These are phyloP conservation scores for Callipepla squamata DNA, from an alignment of 2,113 vertebrate species.

Conservation along the genomic window DNA sequence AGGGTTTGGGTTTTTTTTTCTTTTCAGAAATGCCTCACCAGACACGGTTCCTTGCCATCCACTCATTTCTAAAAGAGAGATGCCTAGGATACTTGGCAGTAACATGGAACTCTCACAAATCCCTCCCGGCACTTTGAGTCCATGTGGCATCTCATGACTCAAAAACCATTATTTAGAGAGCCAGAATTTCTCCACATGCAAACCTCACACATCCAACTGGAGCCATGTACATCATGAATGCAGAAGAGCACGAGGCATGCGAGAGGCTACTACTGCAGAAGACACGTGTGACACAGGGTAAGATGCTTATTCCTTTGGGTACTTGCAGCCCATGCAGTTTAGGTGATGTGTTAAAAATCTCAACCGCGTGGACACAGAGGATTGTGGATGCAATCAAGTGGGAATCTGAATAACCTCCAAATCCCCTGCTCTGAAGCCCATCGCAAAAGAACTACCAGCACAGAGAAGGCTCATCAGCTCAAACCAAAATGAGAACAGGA, in stretches of 20 bases:
- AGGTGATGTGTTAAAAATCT: neutral
- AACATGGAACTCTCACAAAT: neutral
- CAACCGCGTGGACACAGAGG: neutral
- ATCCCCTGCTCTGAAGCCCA: neutral
- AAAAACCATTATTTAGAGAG: neutral
- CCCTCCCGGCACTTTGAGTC: neutral
- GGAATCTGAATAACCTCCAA: neutral
- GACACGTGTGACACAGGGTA: neutral
- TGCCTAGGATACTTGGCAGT: accelerated
- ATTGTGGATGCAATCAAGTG: neutral
- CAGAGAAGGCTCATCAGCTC: neutral
- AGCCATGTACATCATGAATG: accelerated
- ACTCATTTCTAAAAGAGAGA: neutral
- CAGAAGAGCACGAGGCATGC: neutral
- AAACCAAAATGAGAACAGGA: neutral
- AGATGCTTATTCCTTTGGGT: neutral
- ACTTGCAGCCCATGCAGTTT: too few relatives aligned
- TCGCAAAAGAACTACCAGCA: neutral
- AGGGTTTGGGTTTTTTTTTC: neutral
- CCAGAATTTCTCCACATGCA: accelerated
- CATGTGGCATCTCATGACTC: neutral
- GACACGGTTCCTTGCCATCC: neutral
- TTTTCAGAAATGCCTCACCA: neutral
- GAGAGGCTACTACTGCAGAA: neutral
- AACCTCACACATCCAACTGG: neutral